A percentile compares a stretch with the other conserved stretches of the same genome.
These are phyloP conservation scores for Dicaeum eximium DNA, from an alignment of 2,113 vertebrate species.

Conservation along the genomic window DNA sequence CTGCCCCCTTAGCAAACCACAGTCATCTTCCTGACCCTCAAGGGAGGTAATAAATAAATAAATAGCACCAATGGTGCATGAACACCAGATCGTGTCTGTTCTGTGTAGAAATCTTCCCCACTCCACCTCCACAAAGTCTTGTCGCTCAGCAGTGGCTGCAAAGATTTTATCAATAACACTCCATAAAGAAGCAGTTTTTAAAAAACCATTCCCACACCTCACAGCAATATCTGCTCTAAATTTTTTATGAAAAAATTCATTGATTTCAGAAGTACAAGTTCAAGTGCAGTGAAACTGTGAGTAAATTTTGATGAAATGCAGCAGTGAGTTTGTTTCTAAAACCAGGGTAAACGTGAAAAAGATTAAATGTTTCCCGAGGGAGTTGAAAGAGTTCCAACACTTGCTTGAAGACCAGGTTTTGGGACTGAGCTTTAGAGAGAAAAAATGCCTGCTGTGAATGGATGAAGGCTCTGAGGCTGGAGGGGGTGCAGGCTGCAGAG, in stretches of 20 bases:
- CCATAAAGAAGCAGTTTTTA: not conserved
- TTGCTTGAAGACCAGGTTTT: not conserved
- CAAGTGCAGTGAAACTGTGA: not conserved
- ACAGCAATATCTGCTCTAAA: not conserved
- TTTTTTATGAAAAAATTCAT: not conserved
- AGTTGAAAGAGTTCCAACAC: not conserved
- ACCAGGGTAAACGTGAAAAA: not conserved
- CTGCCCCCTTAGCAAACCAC: not conserved
- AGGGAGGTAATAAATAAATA: not conserved
- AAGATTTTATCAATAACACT: not conserved
- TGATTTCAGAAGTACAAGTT: not conserved
- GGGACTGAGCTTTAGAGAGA: not conserved
- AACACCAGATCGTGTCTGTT: not conserved
- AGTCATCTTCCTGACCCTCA: not conserved
- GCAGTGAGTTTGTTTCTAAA: not conserved
- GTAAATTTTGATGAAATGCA: not conserved
- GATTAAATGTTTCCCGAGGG: not conserved
- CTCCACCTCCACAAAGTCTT: not conserved
- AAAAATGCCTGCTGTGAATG: not conserved
- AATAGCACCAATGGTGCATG: fast-evolving
- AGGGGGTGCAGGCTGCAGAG: not conserved
- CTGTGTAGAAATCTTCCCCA: not conserved
- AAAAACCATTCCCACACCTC: not conserved
- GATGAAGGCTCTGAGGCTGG: not conserved
- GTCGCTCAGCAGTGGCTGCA: not conserved